Evolutionary conservation across 2,797 vertebrate species (phyloP).

Genomic region (Okamejei kenojei): DNA sequence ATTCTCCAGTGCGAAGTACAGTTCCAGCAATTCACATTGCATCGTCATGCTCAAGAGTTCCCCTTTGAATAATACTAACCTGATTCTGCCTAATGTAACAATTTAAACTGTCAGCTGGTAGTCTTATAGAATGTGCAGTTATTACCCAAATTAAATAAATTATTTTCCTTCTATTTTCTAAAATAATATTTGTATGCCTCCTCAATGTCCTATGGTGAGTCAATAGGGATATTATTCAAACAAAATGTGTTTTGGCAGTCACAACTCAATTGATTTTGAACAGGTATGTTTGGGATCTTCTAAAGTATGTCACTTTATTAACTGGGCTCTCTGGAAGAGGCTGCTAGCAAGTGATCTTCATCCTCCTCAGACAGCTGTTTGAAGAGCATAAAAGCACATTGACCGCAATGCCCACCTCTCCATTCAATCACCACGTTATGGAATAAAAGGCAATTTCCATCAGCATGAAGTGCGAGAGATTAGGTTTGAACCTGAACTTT

Average conservation of each 20-base stretch:
- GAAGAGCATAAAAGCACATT: neutral
- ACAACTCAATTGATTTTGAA: neutral
- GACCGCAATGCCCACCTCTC: neutral
- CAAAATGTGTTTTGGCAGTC: neutral
- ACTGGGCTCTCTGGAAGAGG: neutral
- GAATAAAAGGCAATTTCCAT: neutral
- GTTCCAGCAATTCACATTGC: neutral
- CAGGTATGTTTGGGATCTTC: neutral
- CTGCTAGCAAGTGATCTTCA: neutral
- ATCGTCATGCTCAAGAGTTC: neutral
- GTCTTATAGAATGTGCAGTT: neutral
- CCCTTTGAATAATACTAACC: neutral
- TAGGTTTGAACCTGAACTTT: neutral
- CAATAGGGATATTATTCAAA: neutral
- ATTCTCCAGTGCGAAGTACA: too few species aligned
- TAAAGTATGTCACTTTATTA: neutral
- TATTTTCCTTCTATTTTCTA: neutral
- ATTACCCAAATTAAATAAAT: neutral
- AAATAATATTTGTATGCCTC: neutral
- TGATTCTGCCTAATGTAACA: neutral
- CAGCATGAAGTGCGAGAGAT: neutral
- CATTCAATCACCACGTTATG: neutral
- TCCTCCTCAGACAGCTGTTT: neutral
- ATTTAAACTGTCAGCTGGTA: neutral
- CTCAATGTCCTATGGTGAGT: neutral